phyloP scores from a whole-genome alignment of 2,797 vertebrate genomes.

The Chrysolophus pictus region DNA sequence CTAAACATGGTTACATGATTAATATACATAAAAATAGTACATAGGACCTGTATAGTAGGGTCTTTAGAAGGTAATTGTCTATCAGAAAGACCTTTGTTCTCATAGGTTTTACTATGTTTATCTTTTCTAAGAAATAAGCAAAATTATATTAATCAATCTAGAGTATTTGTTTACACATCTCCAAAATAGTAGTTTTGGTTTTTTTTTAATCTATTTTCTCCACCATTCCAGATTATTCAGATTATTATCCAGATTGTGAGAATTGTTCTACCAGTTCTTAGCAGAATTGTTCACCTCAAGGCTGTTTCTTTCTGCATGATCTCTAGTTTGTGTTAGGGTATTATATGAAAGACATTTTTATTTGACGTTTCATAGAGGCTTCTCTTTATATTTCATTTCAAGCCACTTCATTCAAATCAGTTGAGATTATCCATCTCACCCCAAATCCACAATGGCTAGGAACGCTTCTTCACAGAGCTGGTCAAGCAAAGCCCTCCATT shows the following conservation, averaged over 20 bases:
- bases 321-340: background rate
- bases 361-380: slow-evolving; percentile 10
- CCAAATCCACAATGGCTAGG: background rate
- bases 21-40: background rate
- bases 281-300: background rate
- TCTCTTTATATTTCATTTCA: slow-evolving; percentile 34
- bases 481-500: slow-evolving; percentile 7
- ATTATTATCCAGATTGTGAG: no score
- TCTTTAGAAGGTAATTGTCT: background rate
- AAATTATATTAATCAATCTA: background rate
- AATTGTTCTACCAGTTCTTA: background rate
- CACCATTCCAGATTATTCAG: background rate
- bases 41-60: background rate
- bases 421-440: background rate
- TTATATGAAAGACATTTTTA: slow-evolving; percentile 20
- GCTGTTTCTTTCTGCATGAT: background rate
- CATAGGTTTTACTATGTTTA: background rate
- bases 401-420: background rate
- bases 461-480: slow-evolving; percentile 2
- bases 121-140: background rate
- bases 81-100: background rate
- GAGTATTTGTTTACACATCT: background rate
- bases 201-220: background rate
- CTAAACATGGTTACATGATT: background rate
- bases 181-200: background rate